phyloP scores from a whole-genome alignment of 2,113 vertebrate species.

The Spea multiplicata region DNA sequence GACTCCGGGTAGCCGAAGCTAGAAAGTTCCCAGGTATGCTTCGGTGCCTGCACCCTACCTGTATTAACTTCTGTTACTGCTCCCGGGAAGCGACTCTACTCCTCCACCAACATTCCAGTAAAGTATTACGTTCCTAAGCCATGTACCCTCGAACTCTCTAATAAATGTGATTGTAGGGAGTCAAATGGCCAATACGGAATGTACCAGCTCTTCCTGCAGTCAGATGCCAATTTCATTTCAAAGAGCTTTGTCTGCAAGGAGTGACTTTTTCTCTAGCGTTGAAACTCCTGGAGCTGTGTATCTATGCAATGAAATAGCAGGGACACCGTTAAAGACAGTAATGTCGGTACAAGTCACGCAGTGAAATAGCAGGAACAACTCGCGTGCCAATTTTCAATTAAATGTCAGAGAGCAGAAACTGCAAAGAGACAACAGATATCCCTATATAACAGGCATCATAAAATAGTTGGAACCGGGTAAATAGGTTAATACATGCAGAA shows the following conservation, averaged over 20 bases:
- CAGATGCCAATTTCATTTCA: neutral
- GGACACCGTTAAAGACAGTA: conserved; percentile 11
- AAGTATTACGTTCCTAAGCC: no score
- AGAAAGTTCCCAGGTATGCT: no score
- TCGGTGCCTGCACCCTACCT: no score
- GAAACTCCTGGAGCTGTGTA: conserved; percentile 8
- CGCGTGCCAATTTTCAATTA: conserved; percentile 29
- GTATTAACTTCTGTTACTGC: no score
- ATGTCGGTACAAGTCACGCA: neutral
- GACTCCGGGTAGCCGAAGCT: no score
- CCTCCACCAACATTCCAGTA: no score
- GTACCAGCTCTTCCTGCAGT: neutral
- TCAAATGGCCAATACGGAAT: no score
- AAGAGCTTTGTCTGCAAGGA: neutral
- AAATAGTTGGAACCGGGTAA: conserved; percentile 22
- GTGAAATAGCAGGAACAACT: conserved; percentile 6
- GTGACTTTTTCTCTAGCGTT: neutral
- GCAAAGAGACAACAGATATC: neutral
- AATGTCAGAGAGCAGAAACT: conserved; percentile 34
- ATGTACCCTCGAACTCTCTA: no score
- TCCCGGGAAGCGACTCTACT: no score
- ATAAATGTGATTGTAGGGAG: no score
- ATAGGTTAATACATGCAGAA: neutral
- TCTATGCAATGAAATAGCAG: conserved; percentile 33
- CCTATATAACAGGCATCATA: neutral